Evolutionary conservation across 2,797 vertebrate species (phyloP), one percentile per base, ranked within the genome.

Genomic region (Urosaurus nigricauda): DNA sequence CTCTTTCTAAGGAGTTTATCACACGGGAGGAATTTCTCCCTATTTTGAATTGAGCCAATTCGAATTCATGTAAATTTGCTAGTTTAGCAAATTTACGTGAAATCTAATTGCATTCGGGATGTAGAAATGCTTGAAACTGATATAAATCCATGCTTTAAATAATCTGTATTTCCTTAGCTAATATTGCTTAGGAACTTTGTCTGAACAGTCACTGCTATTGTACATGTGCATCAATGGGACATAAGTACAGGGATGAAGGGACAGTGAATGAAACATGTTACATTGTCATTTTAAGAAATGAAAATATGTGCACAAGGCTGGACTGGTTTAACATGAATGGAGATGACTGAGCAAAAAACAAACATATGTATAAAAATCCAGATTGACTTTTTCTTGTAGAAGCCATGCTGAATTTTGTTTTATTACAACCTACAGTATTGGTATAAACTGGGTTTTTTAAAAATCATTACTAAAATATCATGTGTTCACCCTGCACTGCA

Each of bases 61-160:
- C n/a, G n/a, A n/a, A n/a, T n/a, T n/a, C n/a, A n/a, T n/a, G n/a
- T n/a, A n/a, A n/a, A n/a, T n/a, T n/a, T n/a, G n/a, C n/a, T n/a
- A n/a, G n/a, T n/a, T n/a, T n/a, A n/a, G n/a, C n/a, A n/a, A n/a
- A n/a, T n/a, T n/a, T n/a, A n/a, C n/a, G n/a, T n/a, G n/a, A n/a
- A n/a, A n/a, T n/a, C n/a, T n/a, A n/a, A n/a, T n/a, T n/a, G n/a
- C n/a, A n/a, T n/a, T n/a, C n/a, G n/a, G n/a, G n/a, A n/a, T n/a
- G n/a, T n/a, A 32, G 86, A 93, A 93, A 77, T n/a, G 37, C 29
- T 90, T 21, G 14, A 29, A 56, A 51, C 29, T 35, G 43, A 7
- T 43, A 82, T 35, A 80, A 92, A 87, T 71, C 4, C 14, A 5
- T 32, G 7, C 6, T 88, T 91, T 89, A 87, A 87, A 79, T 56